Evolutionary conservation across 2,888 invertebrate genomes (phyloP).

Genomic region (Hydrotaea diabolus): DNA sequence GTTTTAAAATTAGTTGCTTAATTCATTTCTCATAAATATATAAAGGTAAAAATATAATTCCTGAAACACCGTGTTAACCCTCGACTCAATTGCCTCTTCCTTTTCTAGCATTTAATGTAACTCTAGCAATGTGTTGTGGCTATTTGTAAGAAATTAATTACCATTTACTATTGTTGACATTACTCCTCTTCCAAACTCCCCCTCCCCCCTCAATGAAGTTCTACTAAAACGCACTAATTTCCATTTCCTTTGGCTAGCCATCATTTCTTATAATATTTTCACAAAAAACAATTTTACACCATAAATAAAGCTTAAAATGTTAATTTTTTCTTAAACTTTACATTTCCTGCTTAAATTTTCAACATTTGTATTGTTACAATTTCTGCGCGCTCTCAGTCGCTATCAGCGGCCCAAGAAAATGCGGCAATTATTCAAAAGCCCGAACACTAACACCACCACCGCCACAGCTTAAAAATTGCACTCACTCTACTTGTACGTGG

Average conservation of each 20-base stretch:
- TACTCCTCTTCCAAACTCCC: not conserved
- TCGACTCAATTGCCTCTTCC: too few relatives aligned
- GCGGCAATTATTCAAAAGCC: constrained; percentile 25
- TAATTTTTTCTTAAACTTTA: constrained; percentile 28
- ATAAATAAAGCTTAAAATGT: constrained; percentile 30
- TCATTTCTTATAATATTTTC: not conserved
- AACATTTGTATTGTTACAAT: constrained; percentile 33
- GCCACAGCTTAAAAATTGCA: not conserved
- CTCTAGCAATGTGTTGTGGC: too few relatives aligned
- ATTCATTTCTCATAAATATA: too few relatives aligned
- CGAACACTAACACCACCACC: not conserved
- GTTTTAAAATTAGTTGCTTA: too few relatives aligned
- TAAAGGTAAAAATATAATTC: too few relatives aligned
- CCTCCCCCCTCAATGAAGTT: not conserved
- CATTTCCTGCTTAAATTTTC: constrained; percentile 53
- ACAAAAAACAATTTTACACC: not conserved
- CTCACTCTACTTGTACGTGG: not conserved
- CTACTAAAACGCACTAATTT: constrained; percentile 3
- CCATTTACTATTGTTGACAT: too few relatives aligned
- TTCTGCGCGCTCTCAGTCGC: not conserved
- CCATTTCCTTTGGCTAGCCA: not conserved
- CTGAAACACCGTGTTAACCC: too few relatives aligned
- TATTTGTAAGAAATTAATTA: too few relatives aligned
- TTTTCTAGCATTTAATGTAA: too few relatives aligned
- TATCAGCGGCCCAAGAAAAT: not conserved